Conservation (phyloP, 2,113 vertebrate species). For the Monarcha castaneiventris region DNA sequence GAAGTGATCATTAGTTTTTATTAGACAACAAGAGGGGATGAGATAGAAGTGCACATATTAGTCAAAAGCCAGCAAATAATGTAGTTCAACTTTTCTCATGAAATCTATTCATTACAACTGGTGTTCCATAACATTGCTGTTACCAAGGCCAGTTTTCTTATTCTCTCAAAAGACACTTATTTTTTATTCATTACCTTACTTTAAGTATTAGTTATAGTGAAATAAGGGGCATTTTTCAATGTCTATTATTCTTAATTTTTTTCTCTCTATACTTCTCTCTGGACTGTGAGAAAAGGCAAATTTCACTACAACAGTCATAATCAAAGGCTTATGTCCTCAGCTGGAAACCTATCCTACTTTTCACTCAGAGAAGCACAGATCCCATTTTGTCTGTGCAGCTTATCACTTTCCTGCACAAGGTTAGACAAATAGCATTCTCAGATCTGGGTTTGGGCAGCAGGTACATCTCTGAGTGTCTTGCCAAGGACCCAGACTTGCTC, state of each 20-base stretch:
- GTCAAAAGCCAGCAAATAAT: neutral
- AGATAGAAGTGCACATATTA: neutral
- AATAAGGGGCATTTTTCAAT: neutral
- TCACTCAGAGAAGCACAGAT: neutral
- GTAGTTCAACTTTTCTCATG: neutral
- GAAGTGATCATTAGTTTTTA: neutral
- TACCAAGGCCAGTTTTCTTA: neutral
- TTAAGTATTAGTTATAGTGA: neutral
- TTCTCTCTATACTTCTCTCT: neutral
- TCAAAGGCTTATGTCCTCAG: neutral
- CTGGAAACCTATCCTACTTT: neutral
- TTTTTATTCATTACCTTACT: neutral
- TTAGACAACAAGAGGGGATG: neutral
- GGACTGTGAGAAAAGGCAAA: neutral
- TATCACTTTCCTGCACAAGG: neutral
- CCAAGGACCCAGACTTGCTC: accelerated
- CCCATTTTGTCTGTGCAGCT: neutral
- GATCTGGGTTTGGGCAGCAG: neutral
- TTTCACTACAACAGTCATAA: neutral
- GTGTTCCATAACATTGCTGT: neutral
- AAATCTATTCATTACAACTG: neutral
- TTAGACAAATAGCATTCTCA: neutral
- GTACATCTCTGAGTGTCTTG: neutral
- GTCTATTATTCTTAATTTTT: neutral
- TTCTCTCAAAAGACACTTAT: neutral